phyloP scores from a whole-genome alignment of 2,888 invertebrate genomes.

The Leptinotarsa tumamoca region DNA sequence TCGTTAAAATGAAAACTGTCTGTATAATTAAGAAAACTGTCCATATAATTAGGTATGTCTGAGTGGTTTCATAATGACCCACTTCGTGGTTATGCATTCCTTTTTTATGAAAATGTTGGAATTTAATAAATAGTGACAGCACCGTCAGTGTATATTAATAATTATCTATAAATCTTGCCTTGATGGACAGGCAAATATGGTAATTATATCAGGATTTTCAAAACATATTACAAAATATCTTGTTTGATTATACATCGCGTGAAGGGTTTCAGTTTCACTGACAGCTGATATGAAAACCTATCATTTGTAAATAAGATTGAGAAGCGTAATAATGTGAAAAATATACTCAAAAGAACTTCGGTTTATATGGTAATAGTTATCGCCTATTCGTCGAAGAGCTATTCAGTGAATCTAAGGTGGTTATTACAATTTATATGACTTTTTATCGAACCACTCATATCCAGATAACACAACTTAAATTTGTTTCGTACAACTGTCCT shows the following conservation, averaged over 20 bases:
- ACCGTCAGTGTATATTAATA: slow-evolving; percentile 22
- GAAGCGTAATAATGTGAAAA: background rate
- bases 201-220: slow-evolving; percentile 30
- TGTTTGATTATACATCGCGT: slow-evolving; percentile 13
- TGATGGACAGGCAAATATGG: slow-evolving; percentile 24
- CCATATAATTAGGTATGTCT: slow-evolving; percentile 18
- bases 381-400: background rate
- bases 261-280: background rate
- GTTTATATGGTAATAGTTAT: background rate
- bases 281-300: slow-evolving; percentile 21
- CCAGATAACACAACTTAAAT: no score
- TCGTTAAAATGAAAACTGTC: slow-evolving; percentile 22
- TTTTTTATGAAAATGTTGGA: slow-evolving; percentile 25
- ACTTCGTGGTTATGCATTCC: background rate
- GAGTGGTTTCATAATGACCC: slow-evolving; percentile 23
- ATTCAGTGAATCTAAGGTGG: no score
- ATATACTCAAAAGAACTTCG: background rate
- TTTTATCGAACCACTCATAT: no score
- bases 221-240: slow-evolving; percentile 20
- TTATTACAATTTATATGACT: no score
- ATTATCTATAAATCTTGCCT: slow-evolving; percentile 30
- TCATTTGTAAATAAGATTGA: slow-evolving; percentile 17
- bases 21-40: slow-evolving; percentile 18
- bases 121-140: slow-evolving; percentile 32
- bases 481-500: no score